phyloP scores from a whole-genome alignment of 2,888 invertebrate genomes.

The Ochropleura leucogaster region DNA sequence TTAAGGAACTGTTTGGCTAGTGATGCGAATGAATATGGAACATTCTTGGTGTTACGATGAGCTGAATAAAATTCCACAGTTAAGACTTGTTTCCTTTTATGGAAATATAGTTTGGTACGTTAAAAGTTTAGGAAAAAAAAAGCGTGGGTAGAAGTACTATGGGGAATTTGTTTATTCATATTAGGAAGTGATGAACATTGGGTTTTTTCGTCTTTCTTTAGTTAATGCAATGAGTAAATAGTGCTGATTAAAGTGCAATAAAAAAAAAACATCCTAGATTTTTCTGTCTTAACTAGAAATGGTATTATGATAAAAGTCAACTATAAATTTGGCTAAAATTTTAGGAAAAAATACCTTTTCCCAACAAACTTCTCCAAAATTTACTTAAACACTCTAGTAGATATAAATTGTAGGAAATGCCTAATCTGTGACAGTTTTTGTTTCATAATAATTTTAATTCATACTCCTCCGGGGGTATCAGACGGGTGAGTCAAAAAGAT shows the following conservation, averaged over 20 bases:
- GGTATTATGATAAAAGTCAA: no score
- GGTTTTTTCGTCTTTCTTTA: background rate
- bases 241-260: no score
- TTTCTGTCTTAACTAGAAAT: no score
- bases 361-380: background rate
- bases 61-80: background rate
- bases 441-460: constrained; percentile 56
- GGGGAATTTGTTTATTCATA: background rate
- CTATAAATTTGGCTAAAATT: background rate
- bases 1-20: constrained; percentile 28
- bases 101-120: background rate
- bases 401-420: constrained; percentile 36
- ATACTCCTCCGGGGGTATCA: constrained; percentile 53
- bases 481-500: constrained; percentile 57
- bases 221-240: no score
- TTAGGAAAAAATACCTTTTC: background rate
- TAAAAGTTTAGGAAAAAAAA: background rate
- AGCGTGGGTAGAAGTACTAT: background rate
- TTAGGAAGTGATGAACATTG: background rate
- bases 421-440: constrained; percentile 55
- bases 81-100: background rate
- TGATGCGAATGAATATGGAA: constrained; percentile 9
- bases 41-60: background rate
- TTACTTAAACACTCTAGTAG: constrained; percentile 3
- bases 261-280: no score